These are phyloP conservation scores for Setophaga kirtlandii DNA, from an alignment of 2,113 vertebrate species.

Conservation along the genomic window DNA sequence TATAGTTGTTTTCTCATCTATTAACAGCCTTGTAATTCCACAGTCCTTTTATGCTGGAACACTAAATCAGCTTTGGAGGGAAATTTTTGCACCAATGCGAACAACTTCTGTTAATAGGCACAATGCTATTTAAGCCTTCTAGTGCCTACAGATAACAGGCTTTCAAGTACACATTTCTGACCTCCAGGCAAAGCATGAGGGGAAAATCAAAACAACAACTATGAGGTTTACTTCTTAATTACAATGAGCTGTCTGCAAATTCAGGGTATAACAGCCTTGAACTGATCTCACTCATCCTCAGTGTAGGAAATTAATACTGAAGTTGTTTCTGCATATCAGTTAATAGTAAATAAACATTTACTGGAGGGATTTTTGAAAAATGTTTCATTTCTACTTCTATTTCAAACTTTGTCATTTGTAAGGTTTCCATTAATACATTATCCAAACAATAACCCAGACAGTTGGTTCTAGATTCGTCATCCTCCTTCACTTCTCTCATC, in stretches of 20 bases:
- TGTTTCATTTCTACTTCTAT: neutral
- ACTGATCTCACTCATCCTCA: neutral
- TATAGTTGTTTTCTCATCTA: slow-evolving; percentile 30
- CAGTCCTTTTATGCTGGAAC: neutral
- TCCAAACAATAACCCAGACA: neutral
- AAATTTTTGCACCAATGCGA: slow-evolving; percentile 56
- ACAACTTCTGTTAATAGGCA: slow-evolving; percentile 19
- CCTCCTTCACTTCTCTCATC: neutral
- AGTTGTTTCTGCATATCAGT: neutral
- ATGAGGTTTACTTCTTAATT: slow-evolving; percentile 43
- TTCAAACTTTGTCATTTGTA: neutral
- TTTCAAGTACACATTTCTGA: neutral
- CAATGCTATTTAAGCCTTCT: neutral
- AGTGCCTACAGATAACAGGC: neutral
- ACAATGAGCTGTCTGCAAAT: neutral
- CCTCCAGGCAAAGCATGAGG: neutral
- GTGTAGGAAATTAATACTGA: neutral
- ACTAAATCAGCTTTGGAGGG: slow-evolving; percentile 50
- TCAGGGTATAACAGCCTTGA: neutral
- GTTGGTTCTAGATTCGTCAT: neutral
- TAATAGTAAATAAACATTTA: neutral
- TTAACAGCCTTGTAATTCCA: slow-evolving; percentile 50
- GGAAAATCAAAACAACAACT: neutral
- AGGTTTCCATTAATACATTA: neutral
- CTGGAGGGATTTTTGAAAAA: neutral